Evolutionary conservation across 2,888 invertebrate species (phyloP), one percentile per base, ranked within the genome.

Genomic region (Iselma pallidipennis): DNA sequence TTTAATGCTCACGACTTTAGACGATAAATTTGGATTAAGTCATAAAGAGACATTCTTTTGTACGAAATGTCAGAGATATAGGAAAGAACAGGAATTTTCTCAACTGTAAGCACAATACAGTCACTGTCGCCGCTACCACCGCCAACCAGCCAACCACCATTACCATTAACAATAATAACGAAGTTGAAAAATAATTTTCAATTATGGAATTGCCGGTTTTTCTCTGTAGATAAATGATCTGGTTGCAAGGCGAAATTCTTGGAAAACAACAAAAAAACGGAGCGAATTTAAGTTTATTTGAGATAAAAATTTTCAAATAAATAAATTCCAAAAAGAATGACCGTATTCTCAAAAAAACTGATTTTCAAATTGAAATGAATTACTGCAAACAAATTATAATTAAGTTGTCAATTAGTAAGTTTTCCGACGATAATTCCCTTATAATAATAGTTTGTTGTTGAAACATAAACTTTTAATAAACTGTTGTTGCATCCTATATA

Each of bases 21-120:
- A 45, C 29, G 21, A 62, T 62, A 62, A 62, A 62, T 62, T 53
- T 48, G 62, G 50, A 49, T 62, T 55, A 62, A 51, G 42, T 51
- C 25, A 59, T 62, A 62, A 62, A 62, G 53, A 55, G 51, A 50
- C 45, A 55, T 62, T 55, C 58, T 55, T 62, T 59, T 57, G 61
- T 57, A 33, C 16, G 49, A 57, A 16, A 56, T 53, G 19, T 37
- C 48, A 53, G 33, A 33, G 19, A 52, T 52, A 19, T 51, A 37
- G 45, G 45, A 23, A 1, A 12, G 2, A 52, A 16, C 21, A 23
- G 28, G n/a, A 21, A 50, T 9, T 42, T 19, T 55, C 14, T 25
- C 19, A 33, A 49, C 31, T 26, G 12, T 37, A 55, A 26, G 26
- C 26, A 26, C 25, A 49, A 48, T 48, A 55, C 5, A 19, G 42